Evolutionary conservation across 1,140 invertebrate genomes (phyloP).

Genomic region (Anoplophora glabripennis): DNA sequence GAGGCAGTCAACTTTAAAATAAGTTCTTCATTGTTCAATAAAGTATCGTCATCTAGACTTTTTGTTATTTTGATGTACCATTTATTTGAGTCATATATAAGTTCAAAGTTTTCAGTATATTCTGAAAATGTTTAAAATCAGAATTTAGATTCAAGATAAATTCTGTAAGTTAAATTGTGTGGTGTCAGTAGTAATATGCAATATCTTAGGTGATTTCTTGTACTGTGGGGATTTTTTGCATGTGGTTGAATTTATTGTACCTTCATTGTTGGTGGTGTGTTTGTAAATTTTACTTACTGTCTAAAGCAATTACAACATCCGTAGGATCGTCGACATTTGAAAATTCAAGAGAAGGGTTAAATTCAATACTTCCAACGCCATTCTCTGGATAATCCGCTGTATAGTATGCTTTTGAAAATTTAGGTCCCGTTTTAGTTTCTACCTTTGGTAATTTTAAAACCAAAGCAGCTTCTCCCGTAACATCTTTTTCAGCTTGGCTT

Average conservation of each 20-base stretch:
- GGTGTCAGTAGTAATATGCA: too few relatives aligned
- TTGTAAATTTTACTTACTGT: too few relatives aligned
- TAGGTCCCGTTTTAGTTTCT: too few relatives aligned
- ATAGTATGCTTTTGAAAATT: conserved; percentile 18
- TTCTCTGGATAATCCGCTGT: conserved; percentile 4
- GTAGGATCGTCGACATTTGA: too few relatives aligned
- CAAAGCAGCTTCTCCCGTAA: conserved; percentile 12
- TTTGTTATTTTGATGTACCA: background rate
- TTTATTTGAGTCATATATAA: background rate
- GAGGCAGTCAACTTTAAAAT: background rate
- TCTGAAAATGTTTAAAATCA: background rate
- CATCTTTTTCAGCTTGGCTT: background rate
- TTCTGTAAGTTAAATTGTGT: too few relatives aligned
- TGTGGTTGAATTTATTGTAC: too few relatives aligned
- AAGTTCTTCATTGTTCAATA: background rate
- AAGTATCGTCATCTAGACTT: background rate
- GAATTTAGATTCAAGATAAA: too few relatives aligned
- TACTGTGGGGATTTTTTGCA: too few relatives aligned
- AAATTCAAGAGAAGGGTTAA: conserved; percentile 2
- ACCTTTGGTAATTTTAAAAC: conserved; percentile 15
- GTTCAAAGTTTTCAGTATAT: background rate
- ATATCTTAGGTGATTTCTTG: too few relatives aligned
- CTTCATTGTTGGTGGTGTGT: too few relatives aligned
- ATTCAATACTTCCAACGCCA: background rate
- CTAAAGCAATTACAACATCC: too few relatives aligned